Evolutionary conservation across 2,797 vertebrate species (phyloP), one percentile per base, ranked within the genome.

Genomic region (Xiphorhynchus erythropygius): DNA sequence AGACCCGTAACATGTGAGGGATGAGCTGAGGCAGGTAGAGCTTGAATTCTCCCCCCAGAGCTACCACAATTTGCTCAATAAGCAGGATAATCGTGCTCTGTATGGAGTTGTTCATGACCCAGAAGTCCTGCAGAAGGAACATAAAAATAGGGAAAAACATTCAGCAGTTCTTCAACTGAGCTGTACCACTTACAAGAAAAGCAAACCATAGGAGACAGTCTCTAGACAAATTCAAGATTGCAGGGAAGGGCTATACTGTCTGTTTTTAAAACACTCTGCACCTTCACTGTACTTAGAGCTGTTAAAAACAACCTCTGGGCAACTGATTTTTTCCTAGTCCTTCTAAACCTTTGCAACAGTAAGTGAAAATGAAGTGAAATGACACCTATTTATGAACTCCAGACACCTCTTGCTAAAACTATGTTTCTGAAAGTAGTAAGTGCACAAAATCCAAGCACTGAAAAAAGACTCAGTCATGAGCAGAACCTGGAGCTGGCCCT

Each of bases 1-100:
- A 99, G 94, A 99, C 99, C 0, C 99, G 98, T 37, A 99, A 96
- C 99, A 99, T 99, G 97, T 99, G 99, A 9, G 99, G 99, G 85
- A 99, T 99, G 52, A 99, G 99, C 97, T 99, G 99, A 19, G 99
- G 99, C 89, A 99, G 97, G 93, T 99, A 99, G 32, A 99, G 99
- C 68, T 99, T 99, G 97, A 99, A 99, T 96, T 99, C 99, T 0
- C 99, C 99, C 2, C 99, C 99, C 3, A 99, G 98, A 6, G 99
- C 99, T 65, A 99, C 99, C 88, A 99, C 99, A 2, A 99, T 99
- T 93, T 99, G 99, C 97, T 99, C 99, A 0, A 99, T 99, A 63
- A 99, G 98, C 17, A 99, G 98, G 95, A 99, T 99, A 90, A 99
- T 99, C 6, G 99, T 99, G 97, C 99, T 99, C 98, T 99, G 99